Conservation (phyloP, 2,113 vertebrate genomes). For the Madoqua kirkii region DNA sequence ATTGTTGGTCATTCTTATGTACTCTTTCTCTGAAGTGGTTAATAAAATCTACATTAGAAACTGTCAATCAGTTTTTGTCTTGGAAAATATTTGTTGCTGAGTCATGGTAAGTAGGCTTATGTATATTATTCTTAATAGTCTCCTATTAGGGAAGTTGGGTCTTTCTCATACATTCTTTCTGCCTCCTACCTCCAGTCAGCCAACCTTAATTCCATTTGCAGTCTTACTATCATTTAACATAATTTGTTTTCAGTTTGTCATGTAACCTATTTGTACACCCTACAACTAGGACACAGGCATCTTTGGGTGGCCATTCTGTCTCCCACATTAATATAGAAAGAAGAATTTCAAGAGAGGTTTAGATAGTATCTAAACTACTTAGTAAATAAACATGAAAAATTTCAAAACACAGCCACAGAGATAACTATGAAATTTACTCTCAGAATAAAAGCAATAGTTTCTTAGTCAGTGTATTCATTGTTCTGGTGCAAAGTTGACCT, state of each 20-base stretch:
- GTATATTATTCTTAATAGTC: neutral
- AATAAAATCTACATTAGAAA: neutral
- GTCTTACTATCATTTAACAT: neutral
- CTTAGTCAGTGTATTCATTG: neutral
- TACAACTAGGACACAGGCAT: neutral
- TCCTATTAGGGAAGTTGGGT: neutral
- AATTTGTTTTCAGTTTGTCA: neutral
- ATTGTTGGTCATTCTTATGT: neutral
- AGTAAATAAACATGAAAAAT: neutral
- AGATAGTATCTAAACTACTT: neutral
- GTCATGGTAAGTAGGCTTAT: neutral
- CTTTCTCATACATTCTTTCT: neutral
- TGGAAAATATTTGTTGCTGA: neutral
- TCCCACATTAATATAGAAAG: neutral
- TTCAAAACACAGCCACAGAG: neutral
- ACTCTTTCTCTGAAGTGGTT: neutral
- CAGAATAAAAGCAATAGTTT: neutral
- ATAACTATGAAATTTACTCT: neutral
- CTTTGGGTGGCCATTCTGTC: neutral
- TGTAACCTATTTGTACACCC: neutral
- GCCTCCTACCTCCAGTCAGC: neutral
- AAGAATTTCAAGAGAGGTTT: neutral
- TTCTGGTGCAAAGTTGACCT: neutral
- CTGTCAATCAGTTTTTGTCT: neutral
- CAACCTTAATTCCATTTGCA: conserved; percentile 1